A percentile compares a stretch with the other conserved stretches of the same genome.
These are phyloP conservation scores for Callithrix jacchus DNA, from an alignment of 2,113 vertebrate species.

Conservation along the genomic window DNA sequence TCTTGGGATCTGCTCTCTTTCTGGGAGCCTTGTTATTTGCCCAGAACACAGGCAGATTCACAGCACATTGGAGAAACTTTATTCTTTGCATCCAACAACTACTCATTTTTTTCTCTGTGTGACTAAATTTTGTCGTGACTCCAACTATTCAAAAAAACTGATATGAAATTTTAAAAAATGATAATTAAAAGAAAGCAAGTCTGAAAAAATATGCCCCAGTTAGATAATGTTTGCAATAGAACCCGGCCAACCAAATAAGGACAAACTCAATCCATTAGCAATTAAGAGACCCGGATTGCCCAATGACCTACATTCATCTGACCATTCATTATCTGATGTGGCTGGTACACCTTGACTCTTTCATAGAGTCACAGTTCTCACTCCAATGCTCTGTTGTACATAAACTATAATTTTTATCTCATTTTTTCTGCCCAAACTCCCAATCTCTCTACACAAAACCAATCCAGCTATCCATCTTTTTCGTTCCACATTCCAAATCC, in stretches of 20 bases:
- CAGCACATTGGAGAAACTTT: neutral
- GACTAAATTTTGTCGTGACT: fast-evolving
- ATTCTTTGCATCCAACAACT: neutral
- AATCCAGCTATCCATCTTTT: neutral
- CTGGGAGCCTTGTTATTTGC: neutral
- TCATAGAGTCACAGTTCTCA: neutral
- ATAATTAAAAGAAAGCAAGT: neutral
- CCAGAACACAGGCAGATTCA: neutral
- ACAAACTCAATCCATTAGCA: neutral
- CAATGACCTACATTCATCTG: neutral
- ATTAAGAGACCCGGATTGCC: neutral
- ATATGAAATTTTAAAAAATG: neutral
- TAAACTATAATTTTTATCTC: neutral
- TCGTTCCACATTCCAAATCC: neutral
- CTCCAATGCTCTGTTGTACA: fast-evolving
- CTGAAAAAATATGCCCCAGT: neutral
- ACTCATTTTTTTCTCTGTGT: neutral
- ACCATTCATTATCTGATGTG: no score
- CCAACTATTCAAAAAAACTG: neutral
- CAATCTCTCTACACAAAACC: neutral
- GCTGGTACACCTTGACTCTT: fast-evolving
- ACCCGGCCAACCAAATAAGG: neutral
- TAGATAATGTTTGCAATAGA: neutral
- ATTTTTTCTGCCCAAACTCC: neutral
- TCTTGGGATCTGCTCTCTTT: neutral